Percentiles rank a stretch among this genome's conserved stretches.
Conservation (phyloP, 2,888 invertebrate species). For the Limnephilus marmoratus region DNA sequence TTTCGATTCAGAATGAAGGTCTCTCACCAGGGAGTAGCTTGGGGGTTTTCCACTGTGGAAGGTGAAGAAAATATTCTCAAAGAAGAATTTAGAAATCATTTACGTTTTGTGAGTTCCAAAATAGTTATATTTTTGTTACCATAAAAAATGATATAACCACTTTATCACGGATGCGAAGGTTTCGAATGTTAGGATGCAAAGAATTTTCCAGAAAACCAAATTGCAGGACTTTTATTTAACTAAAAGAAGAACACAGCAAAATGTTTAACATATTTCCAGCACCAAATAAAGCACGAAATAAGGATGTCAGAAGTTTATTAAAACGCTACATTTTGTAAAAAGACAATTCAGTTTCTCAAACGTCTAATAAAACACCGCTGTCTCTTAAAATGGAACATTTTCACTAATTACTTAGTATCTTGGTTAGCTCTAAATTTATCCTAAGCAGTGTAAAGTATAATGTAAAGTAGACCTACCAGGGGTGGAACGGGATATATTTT, state of each 20-base stretch:
- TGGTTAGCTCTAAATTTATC: slow-evolving; percentile 42
- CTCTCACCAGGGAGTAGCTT: too few species aligned
- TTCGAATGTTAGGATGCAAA: neutral
- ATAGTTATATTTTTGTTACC: too few species aligned
- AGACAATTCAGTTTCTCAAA: slow-evolving; percentile 41
- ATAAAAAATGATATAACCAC: too few species aligned
- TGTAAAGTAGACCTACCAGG: neutral
- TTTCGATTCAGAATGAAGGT: too few species aligned
- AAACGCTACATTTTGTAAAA: slow-evolving; percentile 27
- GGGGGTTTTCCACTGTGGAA: too few species aligned
- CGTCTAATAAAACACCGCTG: slow-evolving; percentile 46
- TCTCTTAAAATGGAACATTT: slow-evolving; percentile 47
- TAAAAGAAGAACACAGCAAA: neutral
- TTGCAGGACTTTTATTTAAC: neutral
- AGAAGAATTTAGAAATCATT: too few species aligned
- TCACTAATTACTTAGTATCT: slow-evolving; percentile 47
- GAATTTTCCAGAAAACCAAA: neutral
- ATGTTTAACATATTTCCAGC: neutral
- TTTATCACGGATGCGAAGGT: neutral
- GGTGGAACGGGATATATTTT: neutral
- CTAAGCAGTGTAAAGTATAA: slow-evolving; percentile 4
- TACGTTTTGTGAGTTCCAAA: too few species aligned
- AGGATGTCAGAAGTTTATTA: neutral
- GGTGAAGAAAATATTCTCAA: too few species aligned
- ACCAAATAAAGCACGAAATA: neutral